Evolutionary conservation across 1,140 invertebrate genomes (phyloP).

Genomic region (Brachionus calyciflorus): DNA sequence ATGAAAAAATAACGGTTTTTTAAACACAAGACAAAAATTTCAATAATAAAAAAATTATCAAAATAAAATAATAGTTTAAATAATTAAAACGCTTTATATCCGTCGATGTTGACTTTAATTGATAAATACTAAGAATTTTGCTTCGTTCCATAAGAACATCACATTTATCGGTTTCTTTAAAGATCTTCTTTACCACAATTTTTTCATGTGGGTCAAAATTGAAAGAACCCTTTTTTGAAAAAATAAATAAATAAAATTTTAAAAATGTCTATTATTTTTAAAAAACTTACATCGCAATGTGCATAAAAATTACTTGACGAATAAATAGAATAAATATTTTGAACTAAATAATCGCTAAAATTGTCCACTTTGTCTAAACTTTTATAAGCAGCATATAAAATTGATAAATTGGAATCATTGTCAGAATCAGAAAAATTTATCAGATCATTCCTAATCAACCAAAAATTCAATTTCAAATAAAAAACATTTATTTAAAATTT

Average conservation of each 20-base stretch:
- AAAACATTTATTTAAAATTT: not conserved
- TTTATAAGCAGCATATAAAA: constrained; percentile 1
- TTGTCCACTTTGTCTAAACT: not conserved
- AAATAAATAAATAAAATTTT: not conserved
- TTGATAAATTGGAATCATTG: not conserved
- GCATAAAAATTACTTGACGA: constrained; percentile 1
- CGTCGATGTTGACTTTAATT: not conserved
- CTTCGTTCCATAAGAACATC: not conserved
- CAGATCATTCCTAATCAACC: not conserved
- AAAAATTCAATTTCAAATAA: not conserved
- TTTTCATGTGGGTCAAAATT: constrained; percentile 7
- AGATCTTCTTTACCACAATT: not conserved
- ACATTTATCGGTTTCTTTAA: not conserved
- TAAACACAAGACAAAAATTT: no score
- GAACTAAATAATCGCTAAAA: not conserved
- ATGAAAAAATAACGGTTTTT: no score
- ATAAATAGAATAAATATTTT: constrained; percentile 18
- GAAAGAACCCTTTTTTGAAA: constrained; percentile 14
- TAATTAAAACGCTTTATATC: not conserved
- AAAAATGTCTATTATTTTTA: not conserved
- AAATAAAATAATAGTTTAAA: no score
- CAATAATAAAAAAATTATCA: no score
- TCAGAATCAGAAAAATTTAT: not conserved
- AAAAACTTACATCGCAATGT: constrained; percentile 17
- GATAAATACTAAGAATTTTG: not conserved